phyloP scores from a whole-genome alignment of 2,797 vertebrate species.

The Momotus momota region DNA sequence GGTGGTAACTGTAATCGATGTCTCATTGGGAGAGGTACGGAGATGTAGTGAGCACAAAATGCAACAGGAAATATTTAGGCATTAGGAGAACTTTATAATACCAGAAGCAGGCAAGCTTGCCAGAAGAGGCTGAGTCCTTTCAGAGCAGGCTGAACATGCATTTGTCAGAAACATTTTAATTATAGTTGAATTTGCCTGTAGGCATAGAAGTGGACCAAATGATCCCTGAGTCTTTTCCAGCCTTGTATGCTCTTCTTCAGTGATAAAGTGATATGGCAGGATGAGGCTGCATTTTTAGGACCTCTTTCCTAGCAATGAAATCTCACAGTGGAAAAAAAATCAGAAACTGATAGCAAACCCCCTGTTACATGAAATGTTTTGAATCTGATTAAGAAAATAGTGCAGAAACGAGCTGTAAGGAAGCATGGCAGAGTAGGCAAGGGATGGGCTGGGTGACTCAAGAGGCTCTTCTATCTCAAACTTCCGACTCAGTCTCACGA shows the following conservation, averaged over 20 bases:
- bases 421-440: background rate
- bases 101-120: background rate
- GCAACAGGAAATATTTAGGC: background rate
- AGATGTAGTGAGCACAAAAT: background rate
- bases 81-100: background rate
- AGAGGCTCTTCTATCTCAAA: background rate
- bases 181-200: background rate
- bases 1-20: background rate
- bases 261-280: background rate
- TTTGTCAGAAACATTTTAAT: slow-evolving; percentile 35
- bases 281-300: background rate
- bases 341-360: background rate
- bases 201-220: background rate
- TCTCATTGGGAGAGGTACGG: background rate
- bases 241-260: background rate
- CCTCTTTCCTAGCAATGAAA: background rate
- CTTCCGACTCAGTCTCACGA: background rate
- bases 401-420: background rate
- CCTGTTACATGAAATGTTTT: background rate
- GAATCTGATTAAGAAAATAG: background rate
- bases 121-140: background rate
- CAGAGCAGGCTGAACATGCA: background rate
- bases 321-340: background rate
- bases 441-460: background rate
- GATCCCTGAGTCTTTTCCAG: background rate